Percentiles rank a stretch among this genome's conserved stretches.
Evolutionary conservation across 2,113 vertebrate species (phyloP).

Genomic region (Anseranas semipalmata): DNA sequence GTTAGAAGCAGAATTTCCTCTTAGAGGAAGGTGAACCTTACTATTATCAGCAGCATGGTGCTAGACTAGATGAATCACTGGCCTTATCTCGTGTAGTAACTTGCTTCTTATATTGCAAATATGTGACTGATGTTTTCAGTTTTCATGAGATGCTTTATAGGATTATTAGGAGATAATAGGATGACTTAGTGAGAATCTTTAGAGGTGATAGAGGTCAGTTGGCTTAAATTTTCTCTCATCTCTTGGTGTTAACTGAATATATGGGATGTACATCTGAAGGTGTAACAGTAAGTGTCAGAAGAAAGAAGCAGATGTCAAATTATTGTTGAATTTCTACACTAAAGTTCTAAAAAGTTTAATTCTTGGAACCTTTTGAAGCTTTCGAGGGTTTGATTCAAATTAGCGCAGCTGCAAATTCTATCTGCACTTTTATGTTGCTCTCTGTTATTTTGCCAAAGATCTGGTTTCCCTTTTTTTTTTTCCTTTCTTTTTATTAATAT

Average conservation of each 20-base stretch:
- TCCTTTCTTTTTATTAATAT: not conserved
- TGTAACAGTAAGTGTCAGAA: constrained; percentile 5
- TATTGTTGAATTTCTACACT: constrained; percentile 37
- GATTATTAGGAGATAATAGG: constrained; percentile 41
- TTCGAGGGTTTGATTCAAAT: constrained; percentile 37
- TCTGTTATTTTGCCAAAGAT: constrained; percentile 18
- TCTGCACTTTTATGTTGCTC: not conserved
- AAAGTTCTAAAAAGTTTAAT: constrained; percentile 13
- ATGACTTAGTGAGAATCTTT: constrained; percentile 25
- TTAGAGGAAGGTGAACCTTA: not conserved
- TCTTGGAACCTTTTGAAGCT: constrained; percentile 42
- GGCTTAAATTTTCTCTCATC: constrained; percentile 36
- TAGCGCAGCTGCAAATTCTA: constrained; percentile 20
- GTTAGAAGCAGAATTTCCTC: not conserved
- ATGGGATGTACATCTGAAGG: not conserved
- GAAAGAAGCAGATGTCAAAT: constrained; percentile 21
- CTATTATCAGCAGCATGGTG: not conserved
- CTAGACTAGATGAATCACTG: not conserved
- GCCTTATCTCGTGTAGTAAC: not conserved
- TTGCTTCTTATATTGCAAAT: constrained; percentile 40
- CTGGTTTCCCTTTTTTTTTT: not conserved
- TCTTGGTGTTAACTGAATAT: constrained; percentile 17
- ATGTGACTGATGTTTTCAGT: not conserved
- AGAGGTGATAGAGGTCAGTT: not conserved
- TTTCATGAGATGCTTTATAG: constrained; percentile 1